Base-by-base conservation (phyloP, 2,888 invertebrate species). In the Serripes groenlandicus region DNA sequence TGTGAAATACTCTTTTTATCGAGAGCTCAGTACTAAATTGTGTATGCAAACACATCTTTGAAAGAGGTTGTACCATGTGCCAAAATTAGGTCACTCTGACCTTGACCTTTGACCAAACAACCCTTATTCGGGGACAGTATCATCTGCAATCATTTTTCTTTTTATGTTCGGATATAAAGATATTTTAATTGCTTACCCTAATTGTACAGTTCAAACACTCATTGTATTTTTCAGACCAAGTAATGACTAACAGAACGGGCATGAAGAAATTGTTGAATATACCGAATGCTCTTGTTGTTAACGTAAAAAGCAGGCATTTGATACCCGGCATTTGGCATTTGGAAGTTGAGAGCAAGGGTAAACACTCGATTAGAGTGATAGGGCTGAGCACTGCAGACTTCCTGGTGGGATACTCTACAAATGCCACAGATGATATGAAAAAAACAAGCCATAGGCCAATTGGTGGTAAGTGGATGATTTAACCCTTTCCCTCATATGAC, bases 371-470 rank as follows among this genome's bases (percentile, higher is more conserved):
- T 56, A 95, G 96, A 77, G 96, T 97, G 35, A 96, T 96, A 7
- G 97, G 97, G 0, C 94, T 96, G 28, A 97, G 97, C 76, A 95
- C 96, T 79, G 94, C 97, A 62, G 96, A 96, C 73, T 97, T 97
- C 93, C 94, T 95, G 23, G 96, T 96, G 88, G 97, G 97, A 0
- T 97, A 97, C 94, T 96, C 96, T 0, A 95, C 96, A 4, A 93
- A 95, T 49, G 95, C 95, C 0, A 95, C 96, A 0, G 78, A 78
- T 0, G 92, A 94, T 32, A 93, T 96, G 85, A 92, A 92, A 0
- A 95, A 96, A 85, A 96, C 96, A 1, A 95, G 95, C 79, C 95
- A 96, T 81, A 94, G 96, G 62, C 97, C 97, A 4, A 92, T 96
- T 21, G 95, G 95, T 95, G 96, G 96, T 96, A 88, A 81, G 54